These are phyloP conservation scores for Siniperca knerii DNA, from an alignment of 2,113 vertebrate species.

Conservation along the genomic window DNA sequence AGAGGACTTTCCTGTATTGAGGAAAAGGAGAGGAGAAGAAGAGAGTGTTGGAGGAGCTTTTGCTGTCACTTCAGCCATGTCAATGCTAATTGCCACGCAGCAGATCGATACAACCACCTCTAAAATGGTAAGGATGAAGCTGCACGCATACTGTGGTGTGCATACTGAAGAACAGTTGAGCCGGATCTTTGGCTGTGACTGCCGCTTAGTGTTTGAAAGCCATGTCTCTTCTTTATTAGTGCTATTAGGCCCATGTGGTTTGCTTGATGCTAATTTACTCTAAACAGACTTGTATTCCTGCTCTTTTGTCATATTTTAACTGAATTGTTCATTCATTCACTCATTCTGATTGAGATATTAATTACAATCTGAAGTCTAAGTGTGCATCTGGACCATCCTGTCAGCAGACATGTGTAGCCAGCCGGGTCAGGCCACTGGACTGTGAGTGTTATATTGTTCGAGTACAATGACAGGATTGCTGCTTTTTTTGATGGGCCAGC, in stretches of 20 bases:
- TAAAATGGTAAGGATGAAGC: conserved; percentile 78
- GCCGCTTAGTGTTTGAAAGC: conserved; percentile 9
- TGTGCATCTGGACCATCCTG: background rate
- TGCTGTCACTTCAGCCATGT: conserved; percentile 63
- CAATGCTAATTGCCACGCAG: conserved; percentile 81
- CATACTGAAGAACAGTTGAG: conserved; percentile 46
- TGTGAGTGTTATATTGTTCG: conserved; percentile 1
- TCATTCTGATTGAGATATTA: background rate
- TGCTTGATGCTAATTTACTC: conserved; percentile 16
- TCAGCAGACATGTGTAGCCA: background rate
- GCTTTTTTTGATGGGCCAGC: conserved; percentile 21
- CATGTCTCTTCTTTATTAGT: background rate
- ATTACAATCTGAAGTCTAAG: background rate
- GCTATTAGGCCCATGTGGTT: conserved; percentile 16
- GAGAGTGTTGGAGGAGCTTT: conserved; percentile 17
- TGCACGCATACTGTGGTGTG: conserved; percentile 15
- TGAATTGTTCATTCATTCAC: background rate
- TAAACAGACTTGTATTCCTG: background rate
- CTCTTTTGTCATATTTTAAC: background rate
- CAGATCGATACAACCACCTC: conserved; percentile 74
- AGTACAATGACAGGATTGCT: conserved; percentile 15
- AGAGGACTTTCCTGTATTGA: conserved; percentile 52
- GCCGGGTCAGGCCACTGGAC: background rate
- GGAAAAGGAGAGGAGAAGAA: conserved; percentile 12
- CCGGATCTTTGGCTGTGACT: conserved; percentile 12